phyloP scores from a whole-genome alignment of 2,113 vertebrate species.

The Anarrhichthys ocellatus region DNA sequence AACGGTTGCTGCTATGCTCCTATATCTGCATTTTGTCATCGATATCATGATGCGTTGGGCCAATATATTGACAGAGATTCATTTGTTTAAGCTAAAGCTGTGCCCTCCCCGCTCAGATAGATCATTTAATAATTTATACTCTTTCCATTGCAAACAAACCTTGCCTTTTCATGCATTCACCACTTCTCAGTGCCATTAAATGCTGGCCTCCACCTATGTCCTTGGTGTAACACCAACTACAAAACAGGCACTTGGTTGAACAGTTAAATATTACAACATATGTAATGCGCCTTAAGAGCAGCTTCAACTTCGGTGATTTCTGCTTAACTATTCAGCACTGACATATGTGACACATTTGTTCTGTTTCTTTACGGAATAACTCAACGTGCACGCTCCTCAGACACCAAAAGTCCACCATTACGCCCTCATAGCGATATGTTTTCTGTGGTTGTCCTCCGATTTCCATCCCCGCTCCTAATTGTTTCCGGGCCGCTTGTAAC shows the following conservation, averaged over 20 bases:
- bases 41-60: not conserved
- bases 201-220: not conserved
- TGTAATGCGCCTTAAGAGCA: not conserved
- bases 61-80: conserved; percentile 13
- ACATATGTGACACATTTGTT: not conserved
- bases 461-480: conserved; percentile 14
- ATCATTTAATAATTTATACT: conserved; percentile 55
- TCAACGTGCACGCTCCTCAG: not conserved
- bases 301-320: not conserved
- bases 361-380: not conserved
- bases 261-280: conserved; percentile 31
- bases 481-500: conserved; percentile 31
- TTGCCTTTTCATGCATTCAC: conserved; percentile 31
- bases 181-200: conserved; percentile 27
- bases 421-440: conserved; percentile 22
- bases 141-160: conserved; percentile 41
- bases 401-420: conserved; percentile 2
- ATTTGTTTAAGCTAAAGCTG: conserved; percentile 25
- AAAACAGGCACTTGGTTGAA: conserved; percentile 15
- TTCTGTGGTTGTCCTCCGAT: conserved; percentile 18
- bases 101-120: not conserved
- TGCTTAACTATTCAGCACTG: not conserved
- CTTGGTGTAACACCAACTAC: conserved; percentile 5
- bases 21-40: not conserved
- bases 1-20: not conserved